Conservation (phyloP, 1,140 invertebrate genomes). For the Caenorhabditis tropicalis region DNA sequence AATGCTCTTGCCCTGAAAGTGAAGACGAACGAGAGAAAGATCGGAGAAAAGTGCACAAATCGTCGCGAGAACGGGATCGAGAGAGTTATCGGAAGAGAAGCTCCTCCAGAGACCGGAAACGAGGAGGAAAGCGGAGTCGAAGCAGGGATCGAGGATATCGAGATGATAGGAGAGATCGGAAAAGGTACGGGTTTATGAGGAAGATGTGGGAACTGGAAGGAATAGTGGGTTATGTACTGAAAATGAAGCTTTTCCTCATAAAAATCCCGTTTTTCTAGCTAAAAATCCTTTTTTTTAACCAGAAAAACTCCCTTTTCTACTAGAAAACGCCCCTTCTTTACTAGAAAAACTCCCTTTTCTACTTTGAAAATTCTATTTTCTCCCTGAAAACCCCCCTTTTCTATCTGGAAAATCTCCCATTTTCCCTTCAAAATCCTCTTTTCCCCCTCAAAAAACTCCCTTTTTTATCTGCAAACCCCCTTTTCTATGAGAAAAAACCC, state of each 20-base stretch:
- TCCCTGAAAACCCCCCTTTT: not conserved
- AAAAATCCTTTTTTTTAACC: not conserved
- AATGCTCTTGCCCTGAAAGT: conserved; percentile 64
- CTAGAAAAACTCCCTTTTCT: not conserved
- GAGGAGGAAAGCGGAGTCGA: conserved; percentile 50
- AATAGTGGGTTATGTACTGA: too few relatives aligned
- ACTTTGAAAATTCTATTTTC: not conserved
- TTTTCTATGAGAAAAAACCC: too few relatives aligned
- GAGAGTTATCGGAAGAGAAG: conserved; percentile 46
- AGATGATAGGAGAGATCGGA: conserved; percentile 48
- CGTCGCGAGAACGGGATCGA: conserved; percentile 5
- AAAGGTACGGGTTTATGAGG: conserved; percentile 44
- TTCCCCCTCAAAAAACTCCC: too few relatives aligned
- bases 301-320: not conserved
- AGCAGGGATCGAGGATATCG: conserved; percentile 56
- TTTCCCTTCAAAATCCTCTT: not conserved
- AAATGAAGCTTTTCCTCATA: too few relatives aligned
- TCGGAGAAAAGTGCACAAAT: conserved; percentile 5
- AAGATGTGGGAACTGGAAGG: too few relatives aligned
- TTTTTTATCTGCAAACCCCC: too few relatives aligned
- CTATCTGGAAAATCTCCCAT: not conserved
- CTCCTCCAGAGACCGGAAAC: conserved; percentile 16
- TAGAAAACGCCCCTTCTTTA: not conserved
- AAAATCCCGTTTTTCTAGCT: too few relatives aligned
- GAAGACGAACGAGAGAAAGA: conserved; percentile 26